Evolutionary conservation across 2,113 vertebrate genomes (phyloP).

Genomic region (Coturnix japonica): DNA sequence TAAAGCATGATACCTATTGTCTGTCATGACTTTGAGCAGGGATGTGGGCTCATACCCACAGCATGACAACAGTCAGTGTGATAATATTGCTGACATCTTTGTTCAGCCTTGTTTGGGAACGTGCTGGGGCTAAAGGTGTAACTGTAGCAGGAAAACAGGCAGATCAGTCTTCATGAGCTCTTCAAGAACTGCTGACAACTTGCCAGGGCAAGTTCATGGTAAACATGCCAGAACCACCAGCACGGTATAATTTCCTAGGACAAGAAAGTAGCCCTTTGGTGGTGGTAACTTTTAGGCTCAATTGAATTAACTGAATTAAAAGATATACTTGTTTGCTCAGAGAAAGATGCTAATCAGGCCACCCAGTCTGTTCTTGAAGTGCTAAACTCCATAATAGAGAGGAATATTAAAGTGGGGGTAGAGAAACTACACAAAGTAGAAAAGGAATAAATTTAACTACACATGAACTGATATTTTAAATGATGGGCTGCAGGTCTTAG

Average conservation of each 20-base stretch:
- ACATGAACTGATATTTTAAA: neutral
- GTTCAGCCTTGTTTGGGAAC: neutral
- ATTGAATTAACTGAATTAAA: neutral
- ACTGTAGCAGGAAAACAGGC: neutral
- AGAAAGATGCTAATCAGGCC: neutral
- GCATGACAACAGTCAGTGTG: neutral
- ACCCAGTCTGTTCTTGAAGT: neutral
- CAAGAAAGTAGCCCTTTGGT: neutral
- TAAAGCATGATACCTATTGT: neutral
- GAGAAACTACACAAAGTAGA: neutral
- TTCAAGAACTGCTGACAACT: neutral
- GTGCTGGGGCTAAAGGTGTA: neutral
- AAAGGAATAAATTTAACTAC: neutral
- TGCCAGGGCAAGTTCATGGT: neutral
- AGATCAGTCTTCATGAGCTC: neutral
- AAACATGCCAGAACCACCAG: neutral
- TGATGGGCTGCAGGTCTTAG: neutral
- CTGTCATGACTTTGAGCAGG: neutral
- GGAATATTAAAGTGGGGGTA: neutral
- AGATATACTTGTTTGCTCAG: neutral
- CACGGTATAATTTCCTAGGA: neutral
- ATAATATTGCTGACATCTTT: neutral
- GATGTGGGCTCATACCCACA: neutral
- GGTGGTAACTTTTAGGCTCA: neutral
- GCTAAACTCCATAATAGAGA: neutral